Conservation (phyloP, 2,797 vertebrate species). For the Microtus obscurus region DNA sequence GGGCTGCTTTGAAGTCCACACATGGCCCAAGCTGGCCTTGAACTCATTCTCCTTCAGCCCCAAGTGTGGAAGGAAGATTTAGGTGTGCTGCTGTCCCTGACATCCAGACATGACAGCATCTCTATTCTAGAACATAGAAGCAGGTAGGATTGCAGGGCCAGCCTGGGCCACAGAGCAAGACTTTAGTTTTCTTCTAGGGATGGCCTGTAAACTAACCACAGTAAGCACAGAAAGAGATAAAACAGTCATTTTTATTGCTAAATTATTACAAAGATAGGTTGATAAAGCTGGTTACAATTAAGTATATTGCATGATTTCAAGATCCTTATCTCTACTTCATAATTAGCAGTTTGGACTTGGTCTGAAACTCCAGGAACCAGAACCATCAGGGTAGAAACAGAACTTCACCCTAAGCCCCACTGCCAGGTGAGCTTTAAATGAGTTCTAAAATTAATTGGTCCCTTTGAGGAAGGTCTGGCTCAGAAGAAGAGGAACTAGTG, state of each 20-base stretch:
- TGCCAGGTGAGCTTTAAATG: constrained; percentile 58
- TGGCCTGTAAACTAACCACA: constrained; percentile 65
- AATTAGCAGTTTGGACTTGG: not conserved
- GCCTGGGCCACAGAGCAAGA: not conserved
- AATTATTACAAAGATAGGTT: constrained; percentile 77
- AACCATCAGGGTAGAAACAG: not conserved
- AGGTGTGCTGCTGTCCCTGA: not conserved
- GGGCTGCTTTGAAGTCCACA: not conserved
- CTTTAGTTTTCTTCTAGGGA: constrained; percentile 19
- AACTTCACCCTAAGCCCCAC: not conserved
- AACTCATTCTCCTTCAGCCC: not conserved
- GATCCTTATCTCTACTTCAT: constrained; percentile 49
- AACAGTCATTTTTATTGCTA: constrained; percentile 81
- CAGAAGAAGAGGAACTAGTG: constrained; percentile 66
- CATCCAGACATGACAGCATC: not conserved
- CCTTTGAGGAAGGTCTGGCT: constrained; percentile 75
- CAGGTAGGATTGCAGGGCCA: not conserved
- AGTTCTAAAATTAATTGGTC: constrained; percentile 53
- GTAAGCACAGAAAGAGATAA: constrained; percentile 28
- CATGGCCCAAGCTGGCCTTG: not conserved
- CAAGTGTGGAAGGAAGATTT: not conserved
- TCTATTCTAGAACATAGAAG: not conserved
- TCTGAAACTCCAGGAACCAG: not conserved
- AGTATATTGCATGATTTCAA: constrained; percentile 73
- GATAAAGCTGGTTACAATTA: constrained; percentile 66